A percentile compares a stretch with the other conserved stretches of the same genome.
Conservation (phyloP, 1,140 invertebrate species). For the Palaemon carinicauda region DNA sequence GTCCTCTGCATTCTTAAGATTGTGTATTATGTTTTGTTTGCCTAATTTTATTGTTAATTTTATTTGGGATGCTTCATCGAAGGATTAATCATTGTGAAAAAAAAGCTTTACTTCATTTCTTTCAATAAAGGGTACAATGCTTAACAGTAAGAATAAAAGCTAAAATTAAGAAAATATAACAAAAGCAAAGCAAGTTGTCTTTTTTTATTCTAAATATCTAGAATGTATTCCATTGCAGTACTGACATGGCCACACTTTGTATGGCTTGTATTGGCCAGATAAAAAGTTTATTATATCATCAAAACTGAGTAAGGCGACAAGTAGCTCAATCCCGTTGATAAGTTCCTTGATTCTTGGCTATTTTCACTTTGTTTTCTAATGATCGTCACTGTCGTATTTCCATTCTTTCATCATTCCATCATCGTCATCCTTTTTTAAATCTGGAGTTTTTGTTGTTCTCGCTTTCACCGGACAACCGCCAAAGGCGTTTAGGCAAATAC, state of each 20-base stretch:
- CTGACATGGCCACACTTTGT: neutral
- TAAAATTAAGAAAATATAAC: neutral
- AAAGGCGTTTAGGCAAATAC: no score
- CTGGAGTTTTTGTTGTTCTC: no score
- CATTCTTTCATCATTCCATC: no score
- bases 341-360: neutral
- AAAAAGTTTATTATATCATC: no score
- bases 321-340: neutral
- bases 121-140: constrained; percentile 54
- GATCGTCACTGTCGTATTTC: neutral
- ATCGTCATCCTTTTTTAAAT: no score
- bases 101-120: constrained; percentile 40
- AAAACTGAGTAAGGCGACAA: neutral
- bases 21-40: constrained; percentile 52
- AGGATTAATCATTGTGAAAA: constrained; percentile 28
- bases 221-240: neutral
- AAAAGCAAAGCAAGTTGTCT: neutral
- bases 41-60: constrained; percentile 52
- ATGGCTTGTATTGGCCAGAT: neutral
- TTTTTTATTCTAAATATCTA: neutral
- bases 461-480: no score
- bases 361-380: neutral
- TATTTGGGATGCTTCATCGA: constrained; percentile 53
- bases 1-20: constrained; percentile 33
- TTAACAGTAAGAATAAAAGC: constrained; percentile 15